A percentile compares a stretch with the other conserved stretches of the same genome.
phyloP scores from a whole-genome alignment of 2,113 vertebrate genomes.

The Delphinus delphis region DNA sequence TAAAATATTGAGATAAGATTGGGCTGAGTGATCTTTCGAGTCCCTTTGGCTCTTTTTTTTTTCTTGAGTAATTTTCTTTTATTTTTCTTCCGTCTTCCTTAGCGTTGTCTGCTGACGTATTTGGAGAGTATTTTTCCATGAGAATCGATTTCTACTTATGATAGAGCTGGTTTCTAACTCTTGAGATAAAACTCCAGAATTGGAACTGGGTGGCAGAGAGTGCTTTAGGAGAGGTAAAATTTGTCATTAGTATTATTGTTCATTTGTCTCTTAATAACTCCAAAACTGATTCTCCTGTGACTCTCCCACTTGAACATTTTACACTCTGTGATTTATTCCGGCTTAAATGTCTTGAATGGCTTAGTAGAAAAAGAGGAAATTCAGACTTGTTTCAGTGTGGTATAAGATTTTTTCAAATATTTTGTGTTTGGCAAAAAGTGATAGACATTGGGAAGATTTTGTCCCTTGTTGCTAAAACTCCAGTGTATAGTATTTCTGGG shows the following conservation, averaged over 20 bases:
- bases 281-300: not conserved
- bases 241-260: constrained; percentile 69
- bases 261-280: not conserved
- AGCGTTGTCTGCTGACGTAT: no score
- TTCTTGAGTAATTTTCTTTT: not conserved
- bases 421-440: not conserved
- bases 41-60: not conserved
- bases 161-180: constrained; percentile 52
- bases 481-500: not conserved
- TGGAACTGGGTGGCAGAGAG: not conserved
- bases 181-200: constrained; percentile 54
- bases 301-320: not conserved
- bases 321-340: not conserved
- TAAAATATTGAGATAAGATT: not conserved
- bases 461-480: not conserved
- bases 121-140: not conserved
- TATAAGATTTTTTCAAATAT: not conserved
- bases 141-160: not conserved
- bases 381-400: not conserved
- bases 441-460: not conserved
- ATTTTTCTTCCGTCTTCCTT: not conserved
- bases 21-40: not conserved
- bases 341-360: not conserved
- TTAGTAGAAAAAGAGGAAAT: constrained; percentile 11
- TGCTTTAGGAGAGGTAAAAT: constrained; percentile 39